Evolutionary conservation across 2,113 vertebrate genomes (phyloP).

Genomic region (Carlito syrichta): DNA sequence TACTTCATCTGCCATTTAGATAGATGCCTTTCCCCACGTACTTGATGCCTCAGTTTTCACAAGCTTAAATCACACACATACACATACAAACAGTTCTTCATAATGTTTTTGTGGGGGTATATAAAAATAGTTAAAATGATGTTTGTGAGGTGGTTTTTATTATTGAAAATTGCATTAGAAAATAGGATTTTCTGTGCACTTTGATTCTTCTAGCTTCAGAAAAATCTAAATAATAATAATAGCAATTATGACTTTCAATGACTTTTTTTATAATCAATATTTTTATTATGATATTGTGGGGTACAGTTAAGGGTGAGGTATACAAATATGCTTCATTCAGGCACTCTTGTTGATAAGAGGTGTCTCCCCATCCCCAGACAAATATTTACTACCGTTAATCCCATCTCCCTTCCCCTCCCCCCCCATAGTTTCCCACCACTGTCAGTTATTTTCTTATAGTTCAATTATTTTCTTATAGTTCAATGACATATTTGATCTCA

Average conservation of each 20-base stretch:
- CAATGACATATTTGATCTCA: neutral
- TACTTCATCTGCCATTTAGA: neutral
- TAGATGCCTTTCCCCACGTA: neutral
- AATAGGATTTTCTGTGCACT: neutral
- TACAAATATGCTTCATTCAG: no score
- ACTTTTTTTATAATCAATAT: no score
- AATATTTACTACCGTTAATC: no score
- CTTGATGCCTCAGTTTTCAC: neutral
- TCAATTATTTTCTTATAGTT: no score
- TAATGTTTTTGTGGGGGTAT: neutral
- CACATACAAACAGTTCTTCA: accelerated
- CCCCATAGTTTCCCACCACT: no score
- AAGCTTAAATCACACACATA: neutral
- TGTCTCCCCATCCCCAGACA: no score
- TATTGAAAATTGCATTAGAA: neutral
- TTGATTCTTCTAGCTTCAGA: neutral
- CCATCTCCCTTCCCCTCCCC: no score
- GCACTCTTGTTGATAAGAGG: no score
- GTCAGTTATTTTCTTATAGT: no score
- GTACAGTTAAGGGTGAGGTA: no score
- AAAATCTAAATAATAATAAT: neutral
- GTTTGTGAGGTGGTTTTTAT: neutral
- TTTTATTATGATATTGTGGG: no score
- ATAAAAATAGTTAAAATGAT: neutral
- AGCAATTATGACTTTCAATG: no score